Conservation (phyloP, 1,140 invertebrate genomes). For the Hycleus phaleratus region DNA sequence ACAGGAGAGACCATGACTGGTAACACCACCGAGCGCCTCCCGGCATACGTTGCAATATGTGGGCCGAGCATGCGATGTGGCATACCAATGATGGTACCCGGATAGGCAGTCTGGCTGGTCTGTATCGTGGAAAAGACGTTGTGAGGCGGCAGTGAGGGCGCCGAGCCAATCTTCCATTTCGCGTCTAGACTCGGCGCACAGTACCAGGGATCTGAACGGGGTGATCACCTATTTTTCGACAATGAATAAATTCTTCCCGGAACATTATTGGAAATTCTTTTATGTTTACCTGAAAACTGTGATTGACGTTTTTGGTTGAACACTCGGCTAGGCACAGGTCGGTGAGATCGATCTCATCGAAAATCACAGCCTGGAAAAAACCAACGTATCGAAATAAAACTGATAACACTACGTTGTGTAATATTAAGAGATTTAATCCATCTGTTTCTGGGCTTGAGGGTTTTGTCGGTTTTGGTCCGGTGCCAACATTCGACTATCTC, state of each 20-base stretch:
- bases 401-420: too few relatives aligned
- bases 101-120: slow-evolving; percentile 67
- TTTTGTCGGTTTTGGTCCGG: too few relatives aligned
- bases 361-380: slow-evolving; percentile 68
- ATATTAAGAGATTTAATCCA: too few relatives aligned
- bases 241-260: too few relatives aligned
- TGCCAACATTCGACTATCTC: too few relatives aligned
- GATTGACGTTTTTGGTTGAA: slow-evolving; percentile 76
- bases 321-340: slow-evolving; percentile 79
- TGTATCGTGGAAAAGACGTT: slow-evolving; percentile 54
- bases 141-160: slow-evolving; percentile 62
- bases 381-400: too few relatives aligned
- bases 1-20: slow-evolving; percentile 89
- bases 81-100: slow-evolving; percentile 88
- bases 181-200: slow-evolving; percentile 70
- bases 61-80: slow-evolving; percentile 86
- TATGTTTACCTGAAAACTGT: slow-evolving; percentile 70
- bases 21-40: slow-evolving; percentile 85
- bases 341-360: slow-evolving; percentile 78
- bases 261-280: neutral
- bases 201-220: slow-evolving; percentile 70
- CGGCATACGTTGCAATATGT: slow-evolving; percentile 95
- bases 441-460: too few relatives aligned
- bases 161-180: slow-evolving; percentile 89
- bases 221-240: slow-evolving; percentile 65